Conservation (phyloP, 2,113 vertebrate genomes). For the Murina feae region DNA sequence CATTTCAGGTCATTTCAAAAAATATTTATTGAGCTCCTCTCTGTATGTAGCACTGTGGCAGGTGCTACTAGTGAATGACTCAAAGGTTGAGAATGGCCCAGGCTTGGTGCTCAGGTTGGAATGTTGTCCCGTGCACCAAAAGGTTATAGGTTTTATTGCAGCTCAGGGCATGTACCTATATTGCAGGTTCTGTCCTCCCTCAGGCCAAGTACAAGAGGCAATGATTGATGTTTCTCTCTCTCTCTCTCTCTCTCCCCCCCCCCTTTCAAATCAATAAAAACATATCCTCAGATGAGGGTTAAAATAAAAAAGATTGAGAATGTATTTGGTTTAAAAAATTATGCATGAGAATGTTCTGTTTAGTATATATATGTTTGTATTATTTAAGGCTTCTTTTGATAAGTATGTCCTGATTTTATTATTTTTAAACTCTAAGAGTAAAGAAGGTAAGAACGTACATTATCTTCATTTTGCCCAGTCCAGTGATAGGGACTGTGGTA, state of each 20-base stretch:
- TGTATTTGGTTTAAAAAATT: not conserved
- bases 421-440: not conserved
- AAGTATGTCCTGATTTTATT: not conserved
- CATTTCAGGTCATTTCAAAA: not conserved
- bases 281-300: not conserved
- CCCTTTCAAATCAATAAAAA: not conserved
- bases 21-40: not conserved
- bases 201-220: not conserved
- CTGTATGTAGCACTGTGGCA: not conserved
- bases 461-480: not conserved
- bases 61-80: not conserved
- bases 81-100: not conserved
- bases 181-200: not conserved
- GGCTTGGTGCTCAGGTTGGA: not conserved
- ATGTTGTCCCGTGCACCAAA: not conserved
- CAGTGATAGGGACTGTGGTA: not conserved
- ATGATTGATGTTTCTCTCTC: not conserved
- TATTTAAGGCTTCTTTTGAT: constrained; percentile 14
- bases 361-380: not conserved
- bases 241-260: accelerated
- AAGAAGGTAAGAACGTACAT: not conserved
- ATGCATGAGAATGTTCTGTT: not conserved
- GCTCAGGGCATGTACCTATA: not conserved
- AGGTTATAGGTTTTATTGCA: not conserved
- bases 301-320: not conserved